Conservation (phyloP, 2,797 vertebrate genomes). For the Chanos chanos region DNA sequence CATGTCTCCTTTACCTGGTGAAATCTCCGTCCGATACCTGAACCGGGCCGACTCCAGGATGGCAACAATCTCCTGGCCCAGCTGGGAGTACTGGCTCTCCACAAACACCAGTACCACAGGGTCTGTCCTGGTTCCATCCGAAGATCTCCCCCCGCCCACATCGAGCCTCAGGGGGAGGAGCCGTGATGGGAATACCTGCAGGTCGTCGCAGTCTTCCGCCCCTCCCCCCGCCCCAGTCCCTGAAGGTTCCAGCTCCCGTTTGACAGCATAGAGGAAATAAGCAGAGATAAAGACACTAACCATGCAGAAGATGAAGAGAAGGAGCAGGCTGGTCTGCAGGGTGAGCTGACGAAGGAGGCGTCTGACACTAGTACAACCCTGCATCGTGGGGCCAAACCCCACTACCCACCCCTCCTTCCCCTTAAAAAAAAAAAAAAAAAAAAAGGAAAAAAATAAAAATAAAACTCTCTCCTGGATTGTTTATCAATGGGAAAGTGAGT, state of each 20-base stretch:
- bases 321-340: constrained; percentile 75
- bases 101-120: constrained; percentile 82
- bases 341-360: constrained; percentile 77
- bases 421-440: not conserved
- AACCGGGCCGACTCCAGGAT: constrained; percentile 83
- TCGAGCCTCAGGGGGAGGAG: constrained; percentile 66
- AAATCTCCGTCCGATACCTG: constrained; percentile 80
- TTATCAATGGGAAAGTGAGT: too few relatives aligned
- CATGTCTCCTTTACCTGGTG: constrained; percentile 84
- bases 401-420: not conserved
- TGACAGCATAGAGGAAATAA: constrained; percentile 84
- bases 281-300: constrained; percentile 81
- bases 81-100: constrained; percentile 82
- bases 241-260: constrained; percentile 74
- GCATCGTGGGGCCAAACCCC: constrained; percentile 68
- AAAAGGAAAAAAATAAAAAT: not conserved
- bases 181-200: constrained; percentile 70
- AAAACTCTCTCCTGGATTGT: not conserved
- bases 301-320: constrained; percentile 79
- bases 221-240: constrained; percentile 42
- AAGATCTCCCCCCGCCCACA: constrained; percentile 51
- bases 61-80: constrained; percentile 84
- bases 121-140: constrained; percentile 71
- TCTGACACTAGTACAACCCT: constrained; percentile 69
- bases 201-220: constrained; percentile 65